Base-by-base conservation (phyloP, 1,140 invertebrate genomes). In the Mactra quadrangularis region DNA sequence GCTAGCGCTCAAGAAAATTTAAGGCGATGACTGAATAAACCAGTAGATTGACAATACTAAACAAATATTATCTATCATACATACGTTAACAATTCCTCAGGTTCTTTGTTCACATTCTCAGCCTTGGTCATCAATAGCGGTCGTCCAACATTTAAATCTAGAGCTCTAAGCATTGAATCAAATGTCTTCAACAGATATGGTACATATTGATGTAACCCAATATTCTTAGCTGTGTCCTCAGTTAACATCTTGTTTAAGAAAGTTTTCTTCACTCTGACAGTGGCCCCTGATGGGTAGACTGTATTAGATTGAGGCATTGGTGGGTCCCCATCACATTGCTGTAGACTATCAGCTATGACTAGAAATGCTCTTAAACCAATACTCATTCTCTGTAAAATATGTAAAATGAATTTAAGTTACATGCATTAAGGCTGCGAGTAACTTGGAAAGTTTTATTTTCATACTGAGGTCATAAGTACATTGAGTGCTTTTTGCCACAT, bases 271-370 rank as follows among this genome's bases (percentile, higher is more conserved):
- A 99, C 97, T 38, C 92, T 79, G 64, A 99, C 94, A 0, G 98
- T 98, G 92, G 98, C 98, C 0, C 97, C 98, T 0, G 98, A 99
- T 0, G 98, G 98, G 50, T 99, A 93, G 1, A 97, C 97, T 0
- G 97, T 97, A 64, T 98, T 97, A 0, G 97, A 98, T 85, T 98
- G 95, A 0, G 98, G 98, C 98, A 99, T 99, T 0, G 98, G 98
- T 11, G 98, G 98, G 91, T 99, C 98, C 0, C 94, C 98, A 93
- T 99, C 99, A 92, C 99, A 99, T 93, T 99, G 99, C 91, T 99
- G 98, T 25, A 99, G 93, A 90, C 97, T 98, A 92, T 99, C 99
- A 19, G 99, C 98, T 13, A 99, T 98, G 0, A 99, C 98, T 1
- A 99, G 94, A 91, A 99, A 99, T 0, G 99, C 98, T 72, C 93